Base-by-base conservation (phyloP, 1,140 invertebrate species). In the Laodelphax striatellus region DNA sequence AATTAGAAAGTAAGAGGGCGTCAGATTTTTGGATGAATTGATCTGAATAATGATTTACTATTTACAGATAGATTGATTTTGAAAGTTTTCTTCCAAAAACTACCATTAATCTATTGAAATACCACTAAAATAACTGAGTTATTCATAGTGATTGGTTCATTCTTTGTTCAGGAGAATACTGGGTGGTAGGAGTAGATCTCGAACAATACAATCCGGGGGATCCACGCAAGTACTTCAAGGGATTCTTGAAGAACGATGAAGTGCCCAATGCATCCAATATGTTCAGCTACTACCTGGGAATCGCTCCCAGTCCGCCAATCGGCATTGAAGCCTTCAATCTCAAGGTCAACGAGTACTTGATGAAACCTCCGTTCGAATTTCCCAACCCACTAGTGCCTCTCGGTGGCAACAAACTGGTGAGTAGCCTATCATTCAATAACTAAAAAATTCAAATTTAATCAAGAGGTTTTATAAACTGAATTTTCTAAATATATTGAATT, bases 121-220 rank as follows among this genome's bases (percentile, higher is more conserved):
- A n/a, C n/a, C n/a, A n/a, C n/a, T n/a, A n/a, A n/a, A n/a, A n/a
- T n/a, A n/a, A n/a, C n/a, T n/a, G n/a, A n/a, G n/a, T n/a, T n/a
- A n/a, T n/a, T n/a, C n/a, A n/a, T n/a, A n/a, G n/a, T n/a, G n/a
- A n/a, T n/a, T n/a, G n/a, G n/a, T n/a, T n/a, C n/a, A 28, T 9
- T 4, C 43, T n/a, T 67, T 71, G 62, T 68, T 57, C 74, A 85
- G 89, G 90, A 0, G 86, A 94, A 70, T 95, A 96, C 71, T 88
- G 88, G 65, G 88, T 94, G 4, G 83, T 96, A 19, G 93, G 92
- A 13, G 86, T 97, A 5, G 90, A 95, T 67, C 83, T 91, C 2
- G 88, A 92, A 68, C 87, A 90, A 64, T 94, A 92, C 72, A 87
- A 92, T 65, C 72, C 80, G 4, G 77, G 82, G 3, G 78, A 83